Conservation (phyloP, 2,113 vertebrate species). For the Trogon melanurus region DNA sequence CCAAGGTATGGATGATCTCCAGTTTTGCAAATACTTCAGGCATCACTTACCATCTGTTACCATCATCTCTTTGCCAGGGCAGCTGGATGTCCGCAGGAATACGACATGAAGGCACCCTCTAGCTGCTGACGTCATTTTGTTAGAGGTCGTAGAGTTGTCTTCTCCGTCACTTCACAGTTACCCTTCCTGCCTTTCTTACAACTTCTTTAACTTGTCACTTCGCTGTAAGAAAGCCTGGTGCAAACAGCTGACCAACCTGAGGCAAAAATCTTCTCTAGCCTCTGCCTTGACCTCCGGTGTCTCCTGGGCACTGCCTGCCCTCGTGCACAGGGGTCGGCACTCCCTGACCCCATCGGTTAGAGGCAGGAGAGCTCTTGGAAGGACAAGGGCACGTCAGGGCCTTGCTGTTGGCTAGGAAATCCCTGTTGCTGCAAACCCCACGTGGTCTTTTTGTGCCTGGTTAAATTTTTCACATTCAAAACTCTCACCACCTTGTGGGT, state of each 20-base stretch:
- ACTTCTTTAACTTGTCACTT: background rate
- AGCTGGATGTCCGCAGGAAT: background rate
- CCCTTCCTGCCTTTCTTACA: background rate
- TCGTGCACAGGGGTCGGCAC: rapidly evolving
- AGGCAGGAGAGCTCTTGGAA: background rate
- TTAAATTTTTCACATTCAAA: background rate
- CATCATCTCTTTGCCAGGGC: background rate
- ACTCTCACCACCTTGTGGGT: background rate
- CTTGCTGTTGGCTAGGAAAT: background rate
- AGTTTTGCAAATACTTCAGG: background rate
- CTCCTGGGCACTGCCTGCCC: background rate
- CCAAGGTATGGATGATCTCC: background rate
- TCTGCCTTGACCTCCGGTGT: background rate
- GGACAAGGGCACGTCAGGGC: background rate
- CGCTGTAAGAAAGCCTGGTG: background rate
- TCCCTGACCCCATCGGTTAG: background rate
- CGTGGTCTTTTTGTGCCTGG: background rate
- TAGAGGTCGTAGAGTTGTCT: background rate
- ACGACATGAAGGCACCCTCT: background rate
- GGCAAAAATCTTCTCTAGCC: background rate
- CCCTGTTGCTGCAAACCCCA: background rate
- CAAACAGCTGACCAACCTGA: background rate
- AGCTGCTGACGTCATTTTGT: background rate
- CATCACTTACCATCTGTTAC: background rate
- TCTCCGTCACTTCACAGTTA: background rate